phyloP scores from a whole-genome alignment of 2,113 vertebrate species.

The Xerus inauris region DNA sequence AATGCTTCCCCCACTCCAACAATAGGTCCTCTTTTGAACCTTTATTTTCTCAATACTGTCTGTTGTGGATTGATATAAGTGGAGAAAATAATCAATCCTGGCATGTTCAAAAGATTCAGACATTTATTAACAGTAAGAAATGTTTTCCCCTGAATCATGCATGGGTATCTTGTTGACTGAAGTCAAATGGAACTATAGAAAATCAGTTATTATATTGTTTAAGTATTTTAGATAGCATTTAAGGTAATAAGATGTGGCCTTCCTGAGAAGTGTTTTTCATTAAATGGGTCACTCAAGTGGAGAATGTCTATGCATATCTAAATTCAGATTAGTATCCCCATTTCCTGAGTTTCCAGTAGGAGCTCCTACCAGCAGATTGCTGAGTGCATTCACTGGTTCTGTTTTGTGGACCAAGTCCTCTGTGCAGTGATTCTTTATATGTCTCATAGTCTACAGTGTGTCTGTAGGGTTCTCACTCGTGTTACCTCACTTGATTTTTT shows the following conservation, averaged over 20 bases:
- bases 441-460: not conserved
- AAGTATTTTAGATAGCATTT: not conserved
- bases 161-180: not conserved
- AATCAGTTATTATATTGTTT: not conserved
- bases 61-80: constrained; percentile 8
- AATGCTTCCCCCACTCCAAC: not conserved
- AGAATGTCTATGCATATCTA: not conserved
- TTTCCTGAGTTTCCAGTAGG: not conserved
- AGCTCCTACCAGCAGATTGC: not conserved
- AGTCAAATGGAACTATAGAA: not conserved
- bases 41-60: constrained; percentile 46
- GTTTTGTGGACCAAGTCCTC: not conserved
- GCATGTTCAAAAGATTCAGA: not conserved
- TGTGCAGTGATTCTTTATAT: not conserved
- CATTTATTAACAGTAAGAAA: not conserved
- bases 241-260: not conserved
- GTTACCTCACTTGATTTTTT: not conserved
- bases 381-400: not conserved
- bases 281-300: not conserved
- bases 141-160: not conserved
- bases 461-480: not conserved
- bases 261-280: not conserved
- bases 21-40: constrained; percentile 21
- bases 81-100: not conserved
- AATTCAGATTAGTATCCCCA: not conserved